phyloP scores from a whole-genome alignment of 2,113 vertebrate species.

The Chaetops frenatus region DNA sequence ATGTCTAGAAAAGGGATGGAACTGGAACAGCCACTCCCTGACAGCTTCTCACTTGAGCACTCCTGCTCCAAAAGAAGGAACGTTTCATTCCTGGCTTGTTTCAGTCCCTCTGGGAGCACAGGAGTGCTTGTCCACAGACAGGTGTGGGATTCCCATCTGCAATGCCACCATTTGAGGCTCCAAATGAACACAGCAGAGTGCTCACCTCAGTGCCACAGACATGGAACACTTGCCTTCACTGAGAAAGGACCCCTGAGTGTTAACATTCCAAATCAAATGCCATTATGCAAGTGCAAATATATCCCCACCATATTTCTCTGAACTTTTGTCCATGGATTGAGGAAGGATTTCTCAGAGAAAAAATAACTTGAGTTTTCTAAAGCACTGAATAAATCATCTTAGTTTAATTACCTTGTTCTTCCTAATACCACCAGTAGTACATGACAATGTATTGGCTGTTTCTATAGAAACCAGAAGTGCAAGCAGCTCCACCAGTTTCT shows the following conservation, averaged over 20 bases:
- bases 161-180: accelerated
- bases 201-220: not conserved
- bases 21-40: accelerated
- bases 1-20: not conserved
- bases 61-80: accelerated
- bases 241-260: not conserved
- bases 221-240: not conserved
- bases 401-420: slow-evolving; percentile 38
- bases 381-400: not conserved
- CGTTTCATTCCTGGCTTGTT: not conserved
- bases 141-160: not conserved
- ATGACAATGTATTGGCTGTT: slow-evolving; percentile 56
- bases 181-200: not conserved
- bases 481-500: slow-evolving; percentile 31
- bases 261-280: not conserved
- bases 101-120: not conserved
- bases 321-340: not conserved
- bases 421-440: not conserved
- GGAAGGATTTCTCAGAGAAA: not conserved
- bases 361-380: not conserved
- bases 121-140: not conserved
- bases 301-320: not conserved
- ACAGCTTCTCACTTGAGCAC: not conserved
- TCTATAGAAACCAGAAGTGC: slow-evolving; percentile 73
- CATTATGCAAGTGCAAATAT: not conserved